A percentile compares a stretch with the other conserved stretches of the same genome.
phyloP scores from a whole-genome alignment of 2,113 vertebrate genomes.

The Cottus gobio region DNA sequence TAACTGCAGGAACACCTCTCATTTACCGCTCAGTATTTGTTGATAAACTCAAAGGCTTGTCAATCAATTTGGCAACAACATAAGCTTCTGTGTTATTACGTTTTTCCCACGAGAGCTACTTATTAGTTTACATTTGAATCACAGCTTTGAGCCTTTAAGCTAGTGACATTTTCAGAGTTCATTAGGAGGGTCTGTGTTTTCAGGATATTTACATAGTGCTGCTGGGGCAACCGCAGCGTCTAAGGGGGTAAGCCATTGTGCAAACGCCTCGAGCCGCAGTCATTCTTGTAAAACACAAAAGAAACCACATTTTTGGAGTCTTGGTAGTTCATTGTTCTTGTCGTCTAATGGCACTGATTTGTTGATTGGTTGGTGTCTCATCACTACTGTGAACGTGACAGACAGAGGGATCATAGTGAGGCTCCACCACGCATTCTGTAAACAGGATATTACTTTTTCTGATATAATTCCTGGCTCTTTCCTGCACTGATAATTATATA shows the following conservation, averaged over 20 bases:
- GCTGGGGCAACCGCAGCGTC: background rate
- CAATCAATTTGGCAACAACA: background rate
- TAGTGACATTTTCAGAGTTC: slow-evolving; percentile 31
- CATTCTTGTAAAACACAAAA: background rate
- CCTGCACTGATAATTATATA: slow-evolving; percentile 34
- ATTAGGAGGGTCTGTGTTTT: slow-evolving; percentile 22
- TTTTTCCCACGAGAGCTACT: slow-evolving; percentile 1
- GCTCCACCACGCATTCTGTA: slow-evolving; percentile 16
- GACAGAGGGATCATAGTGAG: slow-evolving; percentile 13
- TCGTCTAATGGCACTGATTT: slow-evolving; percentile 16
- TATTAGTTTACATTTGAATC: slow-evolving; percentile 28
- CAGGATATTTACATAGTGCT: slow-evolving; percentile 5
- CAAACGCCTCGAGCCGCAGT: background rate
- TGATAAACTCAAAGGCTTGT: background rate
- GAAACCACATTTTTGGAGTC: background rate
- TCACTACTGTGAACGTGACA: slow-evolving; percentile 8
- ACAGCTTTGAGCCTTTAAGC: slow-evolving; percentile 14
- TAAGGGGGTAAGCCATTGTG: background rate
- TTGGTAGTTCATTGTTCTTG: background rate
- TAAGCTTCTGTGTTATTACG: background rate
- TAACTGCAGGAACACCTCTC: background rate
- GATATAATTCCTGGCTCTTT: slow-evolving; percentile 17
- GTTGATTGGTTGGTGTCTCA: slow-evolving; percentile 10
- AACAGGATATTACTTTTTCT: slow-evolving; percentile 47
- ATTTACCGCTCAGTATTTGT: background rate